Base-by-base conservation (phyloP, 2,113 vertebrate genomes). In the Damaliscus lunatus region DNA sequence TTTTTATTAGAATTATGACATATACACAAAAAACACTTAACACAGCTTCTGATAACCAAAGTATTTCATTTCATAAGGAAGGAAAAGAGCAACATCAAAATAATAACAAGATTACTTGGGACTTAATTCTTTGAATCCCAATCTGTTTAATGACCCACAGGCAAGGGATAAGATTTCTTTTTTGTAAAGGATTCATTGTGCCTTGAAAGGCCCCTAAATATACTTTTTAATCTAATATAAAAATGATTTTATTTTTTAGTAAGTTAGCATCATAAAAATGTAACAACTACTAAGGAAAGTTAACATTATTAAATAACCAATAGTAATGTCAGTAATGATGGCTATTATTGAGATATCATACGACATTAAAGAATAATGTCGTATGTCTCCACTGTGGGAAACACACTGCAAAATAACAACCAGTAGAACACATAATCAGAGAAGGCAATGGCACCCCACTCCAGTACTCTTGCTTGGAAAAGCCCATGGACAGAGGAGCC, bases 1-100 rank as follows among this genome's bases (percentile, higher is more conserved):
- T 98, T 98, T 96, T 83, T 98, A 98, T 97, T 98, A 67, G 52
- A 96, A 98, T 93, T 95, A 96, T 98, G 96, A 97, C 83, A 98
- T 88, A 97, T 11, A 48, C 83, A 91, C 92, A 96, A 90, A 96
- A 95, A 95, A 98, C 64, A 82, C 36, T 98, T 95, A 95, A 97
- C 82, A 59, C 9, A 2, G 6, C 83, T 98, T 96, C 43, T 48
- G 64, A 46, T 96, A 98, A 98, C 94, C 53, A 86, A 91, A 55
- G 17, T 5, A 12, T 93, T 84, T 97, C 85, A 78, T 90, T 97
- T 46, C 0, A 1, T 90, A 93, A 90, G 71, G 88, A 98, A 96
- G 71, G 91, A 97, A 97, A 98, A 36, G 74, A 40, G 46, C 31
- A n/a, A 93, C 84, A 80, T 90, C 90, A 62, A 46, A 9, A 96